These are phyloP conservation scores for Tetragnatha montana DNA, from an alignment of 2,888 invertebrate genomes.

Conservation along the genomic window DNA sequence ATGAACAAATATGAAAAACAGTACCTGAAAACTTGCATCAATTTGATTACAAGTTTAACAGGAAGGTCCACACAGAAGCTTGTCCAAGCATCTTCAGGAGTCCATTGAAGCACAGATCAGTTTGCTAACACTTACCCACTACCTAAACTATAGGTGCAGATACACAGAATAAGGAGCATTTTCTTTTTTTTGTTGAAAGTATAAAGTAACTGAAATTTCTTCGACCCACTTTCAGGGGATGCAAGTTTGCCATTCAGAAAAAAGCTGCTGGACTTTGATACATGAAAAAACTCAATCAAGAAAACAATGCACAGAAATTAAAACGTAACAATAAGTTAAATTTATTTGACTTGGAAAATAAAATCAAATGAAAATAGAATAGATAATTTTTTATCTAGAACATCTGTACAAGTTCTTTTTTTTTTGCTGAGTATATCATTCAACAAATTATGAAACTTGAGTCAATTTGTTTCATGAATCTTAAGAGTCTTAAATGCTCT, in stretches of 20 bases:
- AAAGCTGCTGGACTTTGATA: conserved; percentile 2
- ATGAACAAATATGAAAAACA: conserved; percentile 26
- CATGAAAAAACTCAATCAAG: conserved; percentile 8
- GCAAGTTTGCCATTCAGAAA: conserved; percentile 24
- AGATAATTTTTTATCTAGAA: conserved; percentile 56
- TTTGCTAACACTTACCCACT: conserved; percentile 3
- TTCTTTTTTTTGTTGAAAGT: not conserved
- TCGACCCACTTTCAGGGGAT: not conserved
- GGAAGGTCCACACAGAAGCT: conserved; percentile 20
- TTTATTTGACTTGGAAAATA: conserved; percentile 63
- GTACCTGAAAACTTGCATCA: conserved; percentile 64
- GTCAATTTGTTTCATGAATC: conserved; percentile 20
- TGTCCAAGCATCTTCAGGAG: conserved; percentile 39
- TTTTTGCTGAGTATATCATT: conserved; percentile 8
- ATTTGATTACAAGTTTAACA: conserved; percentile 60
- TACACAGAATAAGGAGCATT: not conserved
- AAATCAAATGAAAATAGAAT: conserved; percentile 62
- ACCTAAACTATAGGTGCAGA: not conserved
- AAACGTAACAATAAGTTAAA: conserved; percentile 66
- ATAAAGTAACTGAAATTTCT: not conserved
- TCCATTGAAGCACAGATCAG: not conserved
- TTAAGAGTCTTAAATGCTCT: conserved; percentile 34
- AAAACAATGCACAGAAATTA: conserved; percentile 40
- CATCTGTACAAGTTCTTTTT: conserved; percentile 58
- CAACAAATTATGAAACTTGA: conserved; percentile 35